phyloP scores from a whole-genome alignment of 2,113 vertebrate genomes.

The Psilopogon haemacephalus region DNA sequence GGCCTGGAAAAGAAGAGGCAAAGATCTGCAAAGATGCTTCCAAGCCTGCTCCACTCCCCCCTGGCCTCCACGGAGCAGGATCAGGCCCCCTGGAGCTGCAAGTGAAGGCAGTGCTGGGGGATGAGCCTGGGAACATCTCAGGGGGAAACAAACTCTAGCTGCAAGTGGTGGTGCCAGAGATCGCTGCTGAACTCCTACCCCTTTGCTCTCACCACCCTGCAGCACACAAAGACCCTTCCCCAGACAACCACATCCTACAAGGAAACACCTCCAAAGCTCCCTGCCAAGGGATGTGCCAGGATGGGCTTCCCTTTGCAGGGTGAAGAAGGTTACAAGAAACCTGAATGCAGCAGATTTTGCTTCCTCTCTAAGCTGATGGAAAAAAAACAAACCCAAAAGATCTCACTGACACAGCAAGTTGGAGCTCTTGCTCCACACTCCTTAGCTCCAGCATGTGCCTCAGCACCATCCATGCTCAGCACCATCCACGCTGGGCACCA shows the following conservation, averaged over 20 bases:
- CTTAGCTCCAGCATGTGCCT: neutral
- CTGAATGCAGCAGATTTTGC: conserved; percentile 40
- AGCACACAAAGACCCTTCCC: neutral
- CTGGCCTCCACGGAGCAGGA: neutral
- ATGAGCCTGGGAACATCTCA: too few species aligned
- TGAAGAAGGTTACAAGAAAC: neutral
- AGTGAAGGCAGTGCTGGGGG: neutral
- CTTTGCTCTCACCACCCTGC: neutral
- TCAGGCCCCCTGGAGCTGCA: neutral
- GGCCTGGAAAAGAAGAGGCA: neutral
- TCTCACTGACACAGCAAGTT: conserved; percentile 20
- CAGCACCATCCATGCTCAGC: neutral
- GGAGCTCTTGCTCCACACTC: conserved; percentile 29
- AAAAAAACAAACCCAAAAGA: conserved; percentile 1
- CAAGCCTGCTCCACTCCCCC: neutral
- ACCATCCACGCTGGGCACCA: neutral
- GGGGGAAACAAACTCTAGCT: neutral
- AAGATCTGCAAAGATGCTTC: neutral
- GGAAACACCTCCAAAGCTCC: neutral
- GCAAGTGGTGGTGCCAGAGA: neutral
- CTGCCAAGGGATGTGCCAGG: neutral
- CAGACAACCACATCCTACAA: fast-evolving
- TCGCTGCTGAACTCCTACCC: neutral
- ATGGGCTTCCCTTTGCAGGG: neutral
- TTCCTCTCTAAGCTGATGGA: conserved; percentile 3